phyloP scores from a whole-genome alignment of 2,113 vertebrate genomes.

The Collichthys lucidus region DNA sequence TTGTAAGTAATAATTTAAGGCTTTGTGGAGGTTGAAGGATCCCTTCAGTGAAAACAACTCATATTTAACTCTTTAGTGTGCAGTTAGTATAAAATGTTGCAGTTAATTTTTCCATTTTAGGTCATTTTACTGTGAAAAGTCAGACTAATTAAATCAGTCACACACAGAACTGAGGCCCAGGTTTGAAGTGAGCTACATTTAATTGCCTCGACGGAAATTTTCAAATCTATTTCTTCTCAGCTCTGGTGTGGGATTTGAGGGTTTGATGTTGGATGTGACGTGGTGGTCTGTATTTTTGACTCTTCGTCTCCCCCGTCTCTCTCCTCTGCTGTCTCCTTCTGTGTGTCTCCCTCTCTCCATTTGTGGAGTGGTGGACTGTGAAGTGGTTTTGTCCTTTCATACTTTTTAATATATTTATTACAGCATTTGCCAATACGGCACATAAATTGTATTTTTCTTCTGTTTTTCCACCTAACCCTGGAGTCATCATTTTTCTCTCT shows the following conservation, averaged over 20 bases:
- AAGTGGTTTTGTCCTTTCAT: slow-evolving; percentile 71
- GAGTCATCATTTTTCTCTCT: slow-evolving; percentile 39
- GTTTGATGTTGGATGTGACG: slow-evolving; percentile 79
- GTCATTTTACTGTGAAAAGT: not conserved
- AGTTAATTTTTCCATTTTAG: not conserved
- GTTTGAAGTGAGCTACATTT: not conserved
- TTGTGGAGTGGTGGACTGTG: slow-evolving; percentile 80
- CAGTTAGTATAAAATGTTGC: not conserved
- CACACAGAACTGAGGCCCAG: not conserved
- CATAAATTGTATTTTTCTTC: not conserved
- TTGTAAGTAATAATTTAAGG: not conserved
- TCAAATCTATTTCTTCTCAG: slow-evolving; percentile 68
- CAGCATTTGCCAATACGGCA: slow-evolving; percentile 6
- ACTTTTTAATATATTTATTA: slow-evolving; percentile 41
- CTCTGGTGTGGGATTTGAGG: slow-evolving; percentile 52
- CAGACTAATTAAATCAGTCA: not conserved
- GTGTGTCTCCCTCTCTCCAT: slow-evolving; percentile 82
- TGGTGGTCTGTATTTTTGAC: slow-evolving; percentile 80
- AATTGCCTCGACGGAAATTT: not conserved
- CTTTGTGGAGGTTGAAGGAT: not conserved
- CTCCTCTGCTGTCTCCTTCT: slow-evolving; percentile 76
- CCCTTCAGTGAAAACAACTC: slow-evolving; percentile 4
- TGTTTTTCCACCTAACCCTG: slow-evolving; percentile 9
- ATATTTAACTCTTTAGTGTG: not conserved
- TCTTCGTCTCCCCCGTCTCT: slow-evolving; percentile 73